Evolutionary conservation across 2,797 vertebrate species (phyloP).

Genomic region (Rhincodon typus): DNA sequence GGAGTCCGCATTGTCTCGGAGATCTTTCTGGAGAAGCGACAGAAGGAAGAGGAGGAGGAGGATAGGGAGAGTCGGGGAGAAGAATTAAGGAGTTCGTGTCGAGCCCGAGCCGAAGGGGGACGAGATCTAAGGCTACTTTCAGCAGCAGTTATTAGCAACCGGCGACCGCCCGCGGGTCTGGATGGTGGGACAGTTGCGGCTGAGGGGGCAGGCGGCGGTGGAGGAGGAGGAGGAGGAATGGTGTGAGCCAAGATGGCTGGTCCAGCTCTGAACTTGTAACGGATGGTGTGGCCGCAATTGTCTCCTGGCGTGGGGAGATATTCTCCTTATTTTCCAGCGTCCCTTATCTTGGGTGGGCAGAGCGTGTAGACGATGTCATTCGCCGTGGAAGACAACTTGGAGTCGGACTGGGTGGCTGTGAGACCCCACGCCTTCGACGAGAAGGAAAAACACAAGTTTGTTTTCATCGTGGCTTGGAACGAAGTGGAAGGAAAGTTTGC

Average conservation of each 20-base stretch:
- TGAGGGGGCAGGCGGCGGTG: background rate
- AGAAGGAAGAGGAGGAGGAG: too few relatives aligned
- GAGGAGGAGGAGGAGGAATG: conserved; percentile 27
- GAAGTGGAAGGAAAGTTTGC: conserved; percentile 90
- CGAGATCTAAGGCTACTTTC: conserved; percentile 39
- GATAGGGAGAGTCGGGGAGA: background rate
- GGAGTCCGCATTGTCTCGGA: conserved; percentile 53
- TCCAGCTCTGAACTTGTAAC: conserved; percentile 43
- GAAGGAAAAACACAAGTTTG: conserved; percentile 83
- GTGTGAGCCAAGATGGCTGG: conserved; percentile 43
- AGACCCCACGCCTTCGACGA: conserved; percentile 86
- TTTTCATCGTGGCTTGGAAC: conserved; percentile 93
- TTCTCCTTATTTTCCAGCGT: background rate
- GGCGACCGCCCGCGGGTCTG: background rate
- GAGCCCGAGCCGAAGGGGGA: conserved; percentile 43
- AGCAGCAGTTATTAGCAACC: background rate
- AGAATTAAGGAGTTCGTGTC: conserved; percentile 35
- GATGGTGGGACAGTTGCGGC: background rate
- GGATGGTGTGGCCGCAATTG: background rate
- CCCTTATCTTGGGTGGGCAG: background rate
- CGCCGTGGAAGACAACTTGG: conserved; percentile 82
- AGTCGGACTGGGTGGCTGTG: conserved; percentile 94
- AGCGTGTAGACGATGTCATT: conserved; percentile 66
- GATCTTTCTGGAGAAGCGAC: conserved; percentile 31
- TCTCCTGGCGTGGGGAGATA: background rate